Evolutionary conservation across 2,888 invertebrate genomes (phyloP).

Genomic region (Salpingus planirostris): DNA sequence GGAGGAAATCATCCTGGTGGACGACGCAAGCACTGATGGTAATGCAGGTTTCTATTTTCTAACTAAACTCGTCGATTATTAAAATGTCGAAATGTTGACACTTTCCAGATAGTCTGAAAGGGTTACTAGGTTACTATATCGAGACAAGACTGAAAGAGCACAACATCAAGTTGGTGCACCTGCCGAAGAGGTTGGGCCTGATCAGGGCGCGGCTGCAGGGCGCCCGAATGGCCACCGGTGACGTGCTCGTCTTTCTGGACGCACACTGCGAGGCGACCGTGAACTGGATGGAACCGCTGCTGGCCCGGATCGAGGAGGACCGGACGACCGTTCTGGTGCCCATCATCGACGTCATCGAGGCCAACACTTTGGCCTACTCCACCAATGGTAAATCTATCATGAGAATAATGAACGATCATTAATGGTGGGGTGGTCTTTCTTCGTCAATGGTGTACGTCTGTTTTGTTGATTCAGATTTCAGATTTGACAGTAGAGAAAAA

Average conservation of each 20-base stretch:
- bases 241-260: constrained; percentile 79
- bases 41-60: too few relatives aligned
- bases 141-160: constrained; percentile 58
- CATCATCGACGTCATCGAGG: constrained; percentile 90
- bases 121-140: constrained; percentile 72
- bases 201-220: constrained; percentile 86
- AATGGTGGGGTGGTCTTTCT: too few relatives aligned
- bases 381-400: constrained; percentile 50
- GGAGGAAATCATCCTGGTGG: constrained; percentile 90
- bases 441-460: too few relatives aligned
- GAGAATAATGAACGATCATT: too few relatives aligned
- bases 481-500: too few relatives aligned
- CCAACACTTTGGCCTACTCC: constrained; percentile 66
- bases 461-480: too few relatives aligned
- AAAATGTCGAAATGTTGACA: background rate
- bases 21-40: constrained; percentile 80
- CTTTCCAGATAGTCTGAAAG: constrained; percentile 56
- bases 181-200: constrained; percentile 69
- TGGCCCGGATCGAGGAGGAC: constrained; percentile 75
- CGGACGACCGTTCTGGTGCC: constrained; percentile 79
- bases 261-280: constrained; percentile 81
- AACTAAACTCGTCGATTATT: background rate
- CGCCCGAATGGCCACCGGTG: constrained; percentile 71
- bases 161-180: constrained; percentile 62
- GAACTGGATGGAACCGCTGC: constrained; percentile 82